Base-by-base conservation (phyloP, 2,797 vertebrate genomes). In the Anguilla obscura region DNA sequence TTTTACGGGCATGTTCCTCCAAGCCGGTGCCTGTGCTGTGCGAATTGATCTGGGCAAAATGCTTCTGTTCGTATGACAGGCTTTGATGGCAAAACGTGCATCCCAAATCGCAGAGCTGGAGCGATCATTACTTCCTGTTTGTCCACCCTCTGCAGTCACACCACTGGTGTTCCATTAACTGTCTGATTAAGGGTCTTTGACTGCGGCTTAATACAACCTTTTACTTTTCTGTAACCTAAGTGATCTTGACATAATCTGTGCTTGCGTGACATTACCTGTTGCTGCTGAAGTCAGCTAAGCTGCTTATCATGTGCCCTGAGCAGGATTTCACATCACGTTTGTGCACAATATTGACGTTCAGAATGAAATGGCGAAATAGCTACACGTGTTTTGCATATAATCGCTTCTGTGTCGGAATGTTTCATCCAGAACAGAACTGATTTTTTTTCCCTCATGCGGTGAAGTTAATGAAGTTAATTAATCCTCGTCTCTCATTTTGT, bases 391-490 rank as follows among this genome's bases (percentile, higher is more conserved):
- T 79, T 79, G 74, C 74, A 79, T 79, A 6, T 18, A 40, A 40
- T 79, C 36, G 3, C 33, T 79, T 79, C 74, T 10, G 14, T 45
- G 74, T 79, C 36, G 45, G 30, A 79, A 45, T 45, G 74, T 5
- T 69, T 69, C 63, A 27, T 27, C 63, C 18, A 3, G 14, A 40
- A 36, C 33, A 36, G 74, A 79, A 21, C 30, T 36, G 33, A 33
- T 7, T 40, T 79, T 79, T 40, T 79, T 79, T 40, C 0, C 3
- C 14, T 40, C 33, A 1, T 45, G 74, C 16, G 74, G 74, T 79
- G 74, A 21, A 79, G 74, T 79, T 79, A 79, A 79, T 79, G 33
- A 79, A 79, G 74, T 45, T 79, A 79, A 79, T 79, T 79, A 79
- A 40, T 79, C 10, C 5, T 45, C 18, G 33, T 79, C 30, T 79